Evolutionary conservation across 2,113 vertebrate genomes (phyloP), one percentile per base, ranked within the genome.

Genomic region (Anas platyrhynchos): DNA sequence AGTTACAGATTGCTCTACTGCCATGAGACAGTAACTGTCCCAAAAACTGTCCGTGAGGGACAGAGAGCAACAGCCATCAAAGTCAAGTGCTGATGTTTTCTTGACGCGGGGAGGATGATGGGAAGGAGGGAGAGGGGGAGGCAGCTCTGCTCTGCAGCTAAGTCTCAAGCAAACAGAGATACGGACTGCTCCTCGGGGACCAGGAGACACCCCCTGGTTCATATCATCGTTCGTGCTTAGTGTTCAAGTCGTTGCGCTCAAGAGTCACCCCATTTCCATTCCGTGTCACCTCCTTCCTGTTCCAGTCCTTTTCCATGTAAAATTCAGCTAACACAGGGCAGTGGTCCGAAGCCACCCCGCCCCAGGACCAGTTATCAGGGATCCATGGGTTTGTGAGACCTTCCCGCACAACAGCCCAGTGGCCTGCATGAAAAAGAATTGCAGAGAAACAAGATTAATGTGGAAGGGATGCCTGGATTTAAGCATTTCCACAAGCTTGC

Each of bases 331-430:
- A 97, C 73, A 99, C 98, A 0, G 99, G 99, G 87, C 99, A 99
- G 89, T 99, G 99, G 13, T 99, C 98, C 0, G 99, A 99, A 3
- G 98, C 99, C 68, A 99, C 99, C 0, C 99, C 99, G 0, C 99
- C 99, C 99, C 99, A 99, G 2, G 99, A 99, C 99, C 99, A 99
- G 97, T 99, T 99, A 41, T 99, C 99, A 0, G 99, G 99, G 95
- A 99, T 99, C 99, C 99, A 99, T 1, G 99, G 99, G 93, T 99
- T 99, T 3, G 99, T 99, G 68, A 99, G 97, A 17, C 99, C 99
- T 95, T 99, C 99, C 66, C 99, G 96, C 90, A 99, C 98, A 1
- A 99, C 99, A 15, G 96, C 93, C 96, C 98, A 99, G 91, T 99
- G 98, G 86, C 99, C 99, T 99, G 97, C 26, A 36, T 2, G 76